Evolutionary conservation across 1,140 invertebrate genomes (phyloP), one percentile per base, ranked within the genome.

Genomic region (Lordiphosa stackelbergi): DNA sequence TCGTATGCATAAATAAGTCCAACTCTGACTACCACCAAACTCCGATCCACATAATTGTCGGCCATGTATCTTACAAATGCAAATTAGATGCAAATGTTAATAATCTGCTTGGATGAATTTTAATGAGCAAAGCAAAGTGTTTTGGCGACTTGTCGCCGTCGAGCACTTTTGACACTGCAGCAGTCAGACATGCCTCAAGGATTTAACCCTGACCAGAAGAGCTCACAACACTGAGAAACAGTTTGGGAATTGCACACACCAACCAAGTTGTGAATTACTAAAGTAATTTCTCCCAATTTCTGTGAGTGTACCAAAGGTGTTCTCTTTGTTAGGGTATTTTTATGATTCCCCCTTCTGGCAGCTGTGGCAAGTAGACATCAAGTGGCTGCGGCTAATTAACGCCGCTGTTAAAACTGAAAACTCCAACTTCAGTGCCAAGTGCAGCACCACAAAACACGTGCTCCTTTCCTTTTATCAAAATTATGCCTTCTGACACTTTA

Each of bases 61-160:
- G 75, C 75, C 73, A 83, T 81, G 75, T 81, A 81, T 83, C 75
- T 81, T 81, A 81, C 77, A 61, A 72, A 81, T 81, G 75, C 75
- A 81, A 81, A 81, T 81, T 81, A 81, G 68, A 81, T 81, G 75
- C 75, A 81, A 81, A 81, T 81, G 75, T 81, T 81, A 81, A 81
- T 81, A 81, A 81, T 81, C 75, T 81, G 75, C 77, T 77, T 72
- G 72, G 72, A 81, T 81, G 75, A 81, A 81, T 81, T 81, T 81
- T 81, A 81, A 81, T 81, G 75, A 81, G 75, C 62, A 61, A 69
- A 48, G 62, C 71, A 71, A 79, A 79, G 75, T 79, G 75, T 79
- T 79, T 77, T 81, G 70, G 74, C 74, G 74, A 78, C 74, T 79
- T 79, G 74, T 79, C 74, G 57, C 68, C 60, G 56, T 36, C 69